Evolutionary conservation across 2,113 vertebrate species (phyloP), one percentile per base, ranked within the genome.

Genomic region (Xiphophorus couchianus): DNA sequence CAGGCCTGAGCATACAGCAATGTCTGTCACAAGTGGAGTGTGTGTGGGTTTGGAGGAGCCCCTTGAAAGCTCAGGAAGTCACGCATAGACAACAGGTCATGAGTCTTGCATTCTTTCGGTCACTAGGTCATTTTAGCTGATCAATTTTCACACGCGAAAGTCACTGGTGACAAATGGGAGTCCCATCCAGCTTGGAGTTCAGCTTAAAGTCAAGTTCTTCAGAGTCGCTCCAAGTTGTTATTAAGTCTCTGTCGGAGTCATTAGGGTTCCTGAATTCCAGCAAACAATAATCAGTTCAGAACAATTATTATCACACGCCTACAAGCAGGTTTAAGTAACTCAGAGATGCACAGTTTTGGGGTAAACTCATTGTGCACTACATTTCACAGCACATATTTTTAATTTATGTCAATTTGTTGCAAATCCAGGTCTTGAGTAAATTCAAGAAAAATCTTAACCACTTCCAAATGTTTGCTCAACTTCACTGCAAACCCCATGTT

Each of bases 21-120:
- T 71, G 60, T 78, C 42, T 69, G 66, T 73, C 58, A 61, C 28
- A 22, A 63, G 30, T 33, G 10, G 63, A 64, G 17, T 51, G 51
- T 64, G 58, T 69, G 29, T 28, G 27, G 61, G 58, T 72, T 28
- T 73, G 72, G 22, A 60, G n/a, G 15, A 73, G 30, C 72, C 76
- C 78, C 74, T 79, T 83, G 71, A 85, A 78, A 76, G 76, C 73
- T 73, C n/a, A 15, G 73, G 74, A 76, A 83, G 79, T 78, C 51
- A 29, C 62, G 70, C 13, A 5, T 15, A 84, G 66, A 9, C 14
- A 42, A 13, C 51, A 82, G 69, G 73, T 76, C 66, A 71, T 15
- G 42, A 29, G n/a, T 63, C 78, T 66, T 73, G 44, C 25, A 64
- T 62, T 71, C 72, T 61, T 74, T 71, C 51, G 61, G 70, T 76